Evolutionary conservation across 1,140 invertebrate genomes (phyloP), one percentile per base, ranked within the genome.

Genomic region (Cyclargus thomasi): DNA sequence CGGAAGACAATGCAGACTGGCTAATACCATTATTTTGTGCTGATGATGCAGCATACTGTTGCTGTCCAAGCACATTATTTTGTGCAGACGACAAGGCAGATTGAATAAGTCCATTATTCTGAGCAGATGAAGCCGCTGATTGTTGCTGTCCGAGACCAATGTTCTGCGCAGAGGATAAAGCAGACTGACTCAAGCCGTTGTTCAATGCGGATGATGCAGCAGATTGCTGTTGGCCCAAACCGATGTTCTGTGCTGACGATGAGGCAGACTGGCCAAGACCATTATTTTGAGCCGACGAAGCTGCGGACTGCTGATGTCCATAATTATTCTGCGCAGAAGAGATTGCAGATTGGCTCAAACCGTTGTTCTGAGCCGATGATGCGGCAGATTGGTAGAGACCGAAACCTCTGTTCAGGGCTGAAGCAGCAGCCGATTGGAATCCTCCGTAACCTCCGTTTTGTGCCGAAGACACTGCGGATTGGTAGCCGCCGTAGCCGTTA

Each of bases 21-120:
- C 1, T n/a, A 17, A 29, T 11, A 3, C 62, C 67, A 36, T 64
- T 70, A 36, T 67, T 65, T 53, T 68, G 67, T 1, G 63, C 57
- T 21, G 66, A 55, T 18, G 63, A 71, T 7, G 70, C 1, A n/a
- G 70, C 68, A 2, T 70, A 64, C 35, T 64, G 63, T 39, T 18
- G 35, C 4, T 21, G 20, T 17, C 23, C 63, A 47, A 47, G 63
- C 4, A 18, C 35, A 47, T 20, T 35, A 2, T 35, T 47, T 3
- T 64, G 63, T 1, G 63, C 63, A 4, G 63, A 64, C 47, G 36
- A 35, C 36, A 20, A 64, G 36, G 29, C 63, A 64, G 29, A 20
- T 14, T 64, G 63, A 1, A n/a, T 36, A 16, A 39, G 63, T 14
- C 29, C 17, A 17, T 64, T 64, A 7, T 35, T 47, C 29, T 3